Percentiles rank a stretch among this genome's conserved stretches.
Evolutionary conservation across 2,888 invertebrate genomes (phyloP).

Genomic region (Scrobipalpa costella): DNA sequence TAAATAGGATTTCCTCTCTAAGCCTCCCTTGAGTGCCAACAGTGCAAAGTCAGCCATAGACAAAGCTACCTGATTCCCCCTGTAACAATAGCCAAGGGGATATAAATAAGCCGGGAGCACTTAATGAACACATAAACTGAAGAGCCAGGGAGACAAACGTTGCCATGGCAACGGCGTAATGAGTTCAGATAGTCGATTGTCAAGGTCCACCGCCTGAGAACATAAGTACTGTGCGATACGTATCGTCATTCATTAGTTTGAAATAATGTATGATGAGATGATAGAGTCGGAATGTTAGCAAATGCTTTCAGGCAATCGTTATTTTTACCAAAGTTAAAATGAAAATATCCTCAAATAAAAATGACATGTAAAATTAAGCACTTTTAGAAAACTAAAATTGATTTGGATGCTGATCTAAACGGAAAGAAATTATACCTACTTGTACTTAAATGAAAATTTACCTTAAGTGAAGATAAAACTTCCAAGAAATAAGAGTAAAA

Average conservation of each 20-base stretch:
- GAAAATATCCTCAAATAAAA: too few species aligned
- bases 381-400: too few species aligned
- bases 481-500: neutral
- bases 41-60: slow-evolving; percentile 68
- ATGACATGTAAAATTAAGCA: too few species aligned
- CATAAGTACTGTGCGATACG: neutral
- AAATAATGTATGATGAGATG: too few species aligned
- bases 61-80: slow-evolving; percentile 68
- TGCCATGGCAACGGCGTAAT: slow-evolving; percentile 52
- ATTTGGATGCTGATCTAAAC: too few species aligned
- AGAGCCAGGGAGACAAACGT: slow-evolving; percentile 57
- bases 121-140: slow-evolving; percentile 76
- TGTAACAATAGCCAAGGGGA: slow-evolving; percentile 68
- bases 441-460: neutral
- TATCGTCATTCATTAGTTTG: too few species aligned
- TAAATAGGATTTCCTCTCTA: slow-evolving; percentile 37
- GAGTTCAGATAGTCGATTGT: slow-evolving; percentile 17
- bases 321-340: too few species aligned
- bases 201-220: slow-evolving; percentile 22
- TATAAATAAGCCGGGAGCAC: slow-evolving; percentile 72
- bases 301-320: too few species aligned
- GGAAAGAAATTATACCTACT: too few species aligned
- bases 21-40: slow-evolving; percentile 49
- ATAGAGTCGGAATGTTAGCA: too few species aligned
- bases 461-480: neutral